A percentile compares a stretch with the other conserved stretches of the same genome.
Evolutionary conservation across 2,888 invertebrate species (phyloP).

Genomic region (Aphrophora alni): DNA sequence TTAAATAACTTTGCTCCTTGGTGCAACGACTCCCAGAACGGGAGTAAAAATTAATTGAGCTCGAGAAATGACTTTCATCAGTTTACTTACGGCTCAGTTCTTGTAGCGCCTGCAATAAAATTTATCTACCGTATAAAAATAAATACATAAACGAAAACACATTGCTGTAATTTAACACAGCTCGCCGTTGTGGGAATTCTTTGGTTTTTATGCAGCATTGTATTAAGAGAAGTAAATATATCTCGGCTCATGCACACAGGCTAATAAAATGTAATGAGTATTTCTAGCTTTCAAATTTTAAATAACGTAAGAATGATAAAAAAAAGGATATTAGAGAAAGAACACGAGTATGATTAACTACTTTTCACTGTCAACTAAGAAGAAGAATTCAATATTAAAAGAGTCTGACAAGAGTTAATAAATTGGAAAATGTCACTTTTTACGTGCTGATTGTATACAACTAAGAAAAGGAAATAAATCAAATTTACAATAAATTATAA

Average conservation of each 20-base stretch:
- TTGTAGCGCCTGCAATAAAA: neutral
- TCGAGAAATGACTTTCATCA: neutral
- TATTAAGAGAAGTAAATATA: neutral
- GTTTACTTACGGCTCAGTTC: neutral
- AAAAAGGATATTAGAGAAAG: too few relatives aligned
- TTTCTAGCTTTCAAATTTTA: too few relatives aligned
- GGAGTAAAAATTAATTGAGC: slow-evolving; percentile 6
- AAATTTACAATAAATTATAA: too few relatives aligned
- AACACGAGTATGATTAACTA: too few relatives aligned
- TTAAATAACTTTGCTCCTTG: neutral
- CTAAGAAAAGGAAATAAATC: too few relatives aligned
- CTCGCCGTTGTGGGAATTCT: neutral
- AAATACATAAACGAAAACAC: neutral
- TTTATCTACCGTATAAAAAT: neutral
- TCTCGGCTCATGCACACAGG: neutral
- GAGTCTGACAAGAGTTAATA: too few relatives aligned
- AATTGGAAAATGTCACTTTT: too few relatives aligned
- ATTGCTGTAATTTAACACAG: neutral
- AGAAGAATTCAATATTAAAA: too few relatives aligned
- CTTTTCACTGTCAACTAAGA: too few relatives aligned
- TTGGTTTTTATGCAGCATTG: neutral
- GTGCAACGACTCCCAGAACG: neutral
- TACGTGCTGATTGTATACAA: too few relatives aligned
- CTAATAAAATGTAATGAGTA: neutral
- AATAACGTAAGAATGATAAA: too few relatives aligned